Percentiles rank a stretch among this genome's conserved stretches.
Conservation (phyloP, 2,797 vertebrate genomes). For the Fundulus diaphanus region DNA sequence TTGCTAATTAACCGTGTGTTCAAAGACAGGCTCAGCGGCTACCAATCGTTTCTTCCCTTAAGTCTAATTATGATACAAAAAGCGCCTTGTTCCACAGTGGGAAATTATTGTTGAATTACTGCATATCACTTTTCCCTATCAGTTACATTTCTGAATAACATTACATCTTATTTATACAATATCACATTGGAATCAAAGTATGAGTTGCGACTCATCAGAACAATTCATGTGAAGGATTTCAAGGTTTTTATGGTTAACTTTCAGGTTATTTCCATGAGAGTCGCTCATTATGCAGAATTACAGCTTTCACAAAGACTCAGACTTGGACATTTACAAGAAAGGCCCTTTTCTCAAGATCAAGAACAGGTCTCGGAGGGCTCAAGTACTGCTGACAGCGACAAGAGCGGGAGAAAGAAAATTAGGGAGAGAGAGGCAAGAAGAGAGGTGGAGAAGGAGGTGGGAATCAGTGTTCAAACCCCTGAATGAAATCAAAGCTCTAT, state of each 20-base stretch:
- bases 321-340: conserved; percentile 68
- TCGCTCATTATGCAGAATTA: conserved; percentile 64
- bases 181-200: conserved; percentile 38
- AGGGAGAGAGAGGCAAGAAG: conserved; percentile 27
- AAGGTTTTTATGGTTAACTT: conserved; percentile 54
- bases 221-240: conserved; percentile 52
- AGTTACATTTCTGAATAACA: conserved; percentile 47
- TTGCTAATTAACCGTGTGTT: conserved; percentile 9
- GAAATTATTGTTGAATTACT: conserved; percentile 44
- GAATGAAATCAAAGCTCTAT: conserved; percentile 75
- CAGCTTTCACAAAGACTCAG: conserved; percentile 57
- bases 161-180: conserved; percentile 52
- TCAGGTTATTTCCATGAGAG: conserved; percentile 57
- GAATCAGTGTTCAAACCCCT: conserved; percentile 56
- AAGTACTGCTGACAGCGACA: conserved; percentile 66
- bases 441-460: conserved; percentile 54
- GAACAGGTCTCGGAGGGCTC: conserved; percentile 70
- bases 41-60: conserved; percentile 15
- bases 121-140: conserved; percentile 16
- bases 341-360: conserved; percentile 65
- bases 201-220: conserved; percentile 31
- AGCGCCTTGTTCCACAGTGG: conserved; percentile 10
- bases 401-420: conserved; percentile 36
- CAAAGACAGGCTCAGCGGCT: conserved; percentile 14
- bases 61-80: conserved; percentile 24